These are phyloP conservation scores for Prionailurus bengalensis DNA, from an alignment of 2,113 vertebrate species.

Conservation along the genomic window DNA sequence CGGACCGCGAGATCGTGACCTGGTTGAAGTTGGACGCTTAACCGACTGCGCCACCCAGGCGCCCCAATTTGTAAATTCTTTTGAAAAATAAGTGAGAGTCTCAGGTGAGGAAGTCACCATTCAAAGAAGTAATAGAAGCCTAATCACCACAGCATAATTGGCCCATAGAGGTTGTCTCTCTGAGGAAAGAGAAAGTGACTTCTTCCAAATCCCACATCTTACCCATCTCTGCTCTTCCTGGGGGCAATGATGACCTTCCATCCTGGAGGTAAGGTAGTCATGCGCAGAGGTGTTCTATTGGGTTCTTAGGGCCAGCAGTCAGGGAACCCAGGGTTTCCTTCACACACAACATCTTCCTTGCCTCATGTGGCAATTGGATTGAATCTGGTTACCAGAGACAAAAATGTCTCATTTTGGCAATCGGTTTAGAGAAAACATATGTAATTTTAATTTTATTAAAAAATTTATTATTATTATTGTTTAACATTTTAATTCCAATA, in stretches of 20 bases:
- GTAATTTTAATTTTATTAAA: not conserved
- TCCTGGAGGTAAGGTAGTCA: not conserved
- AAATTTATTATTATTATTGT: not conserved
- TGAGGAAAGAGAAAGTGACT: slow-evolving; percentile 28
- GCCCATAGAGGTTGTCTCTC: slow-evolving; percentile 63
- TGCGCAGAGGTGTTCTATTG: not conserved
- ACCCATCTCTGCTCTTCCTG: not conserved
- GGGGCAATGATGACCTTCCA: not conserved
- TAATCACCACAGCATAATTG: slow-evolving; percentile 56
- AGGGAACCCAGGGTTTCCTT: not conserved
- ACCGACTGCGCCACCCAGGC: too few species aligned
- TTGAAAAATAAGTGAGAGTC: not conserved
- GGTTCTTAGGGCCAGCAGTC: not conserved
- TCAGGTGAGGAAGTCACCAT: not conserved
- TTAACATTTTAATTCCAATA: not conserved
- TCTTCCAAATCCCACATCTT: not conserved
- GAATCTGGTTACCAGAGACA: not conserved
- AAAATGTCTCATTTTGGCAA: not conserved
- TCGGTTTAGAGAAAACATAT: not conserved
- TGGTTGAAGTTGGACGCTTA: too few species aligned
- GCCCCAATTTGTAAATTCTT: not conserved
- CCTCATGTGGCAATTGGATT: not conserved
- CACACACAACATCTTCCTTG: not conserved
- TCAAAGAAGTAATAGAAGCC: not conserved
- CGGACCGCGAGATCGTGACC: too few species aligned